These are phyloP conservation scores for Trachops cirrhosus DNA, from an alignment of 2,797 vertebrate species.

Conservation along the genomic window DNA sequence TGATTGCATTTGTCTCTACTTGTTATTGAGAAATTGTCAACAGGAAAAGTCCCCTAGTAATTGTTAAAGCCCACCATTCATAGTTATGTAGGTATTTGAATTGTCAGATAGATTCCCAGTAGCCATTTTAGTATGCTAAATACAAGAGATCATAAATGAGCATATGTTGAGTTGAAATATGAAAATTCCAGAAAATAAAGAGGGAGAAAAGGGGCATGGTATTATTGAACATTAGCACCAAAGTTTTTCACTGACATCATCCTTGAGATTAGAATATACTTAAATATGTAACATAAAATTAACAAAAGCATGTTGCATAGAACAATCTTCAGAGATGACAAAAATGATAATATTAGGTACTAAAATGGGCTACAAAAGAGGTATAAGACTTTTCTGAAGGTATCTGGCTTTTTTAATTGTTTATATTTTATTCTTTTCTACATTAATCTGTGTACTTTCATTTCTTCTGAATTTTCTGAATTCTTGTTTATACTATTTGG, in stretches of 20 bases:
- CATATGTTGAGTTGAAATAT: background rate
- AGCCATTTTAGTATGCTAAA: background rate
- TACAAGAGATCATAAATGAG: background rate
- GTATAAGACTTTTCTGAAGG: background rate
- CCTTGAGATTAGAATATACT: background rate
- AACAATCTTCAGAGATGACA: background rate
- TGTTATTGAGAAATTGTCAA: background rate
- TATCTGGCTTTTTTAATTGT: background rate
- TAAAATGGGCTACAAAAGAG: background rate
- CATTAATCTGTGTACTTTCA: background rate
- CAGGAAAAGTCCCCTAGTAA: background rate
- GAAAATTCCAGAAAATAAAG: background rate
- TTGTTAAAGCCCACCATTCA: background rate
- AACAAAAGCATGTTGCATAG: background rate
- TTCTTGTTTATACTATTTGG: background rate
- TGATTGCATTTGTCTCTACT: background rate
- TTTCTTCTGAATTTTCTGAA: constrained; percentile 5
- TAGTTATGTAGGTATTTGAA: background rate
- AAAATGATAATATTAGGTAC: background rate
- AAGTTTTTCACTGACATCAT: background rate
- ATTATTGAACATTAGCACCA: background rate
- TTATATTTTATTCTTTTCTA: constrained; percentile 2
- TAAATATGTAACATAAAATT: background rate
- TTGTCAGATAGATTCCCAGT: background rate
- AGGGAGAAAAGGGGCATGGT: background rate